Percentiles rank a stretch among this genome's conserved stretches.
Evolutionary conservation across 2,113 vertebrate species (phyloP).

Genomic region (Lathamus discolor): DNA sequence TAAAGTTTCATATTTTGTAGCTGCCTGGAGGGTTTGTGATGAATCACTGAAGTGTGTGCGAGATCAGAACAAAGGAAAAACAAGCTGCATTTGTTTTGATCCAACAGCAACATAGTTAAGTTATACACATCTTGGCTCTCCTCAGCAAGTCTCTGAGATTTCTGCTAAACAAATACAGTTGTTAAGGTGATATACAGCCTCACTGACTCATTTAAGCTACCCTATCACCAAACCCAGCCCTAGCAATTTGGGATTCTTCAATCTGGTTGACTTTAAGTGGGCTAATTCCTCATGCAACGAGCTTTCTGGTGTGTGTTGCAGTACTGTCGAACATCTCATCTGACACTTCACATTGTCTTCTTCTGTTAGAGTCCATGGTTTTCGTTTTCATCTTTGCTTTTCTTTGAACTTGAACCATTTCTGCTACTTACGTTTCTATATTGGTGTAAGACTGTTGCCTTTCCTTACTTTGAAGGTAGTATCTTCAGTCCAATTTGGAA

Average conservation of each 20-base stretch:
- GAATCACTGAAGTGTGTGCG: neutral
- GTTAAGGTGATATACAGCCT: neutral
- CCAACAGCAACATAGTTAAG: neutral
- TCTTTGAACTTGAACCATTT: neutral
- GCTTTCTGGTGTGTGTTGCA: neutral
- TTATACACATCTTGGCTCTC: neutral
- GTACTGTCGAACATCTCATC: neutral
- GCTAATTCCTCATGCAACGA: neutral
- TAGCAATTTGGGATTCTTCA: neutral
- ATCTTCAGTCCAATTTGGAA: neutral
- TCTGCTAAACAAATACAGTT: neutral
- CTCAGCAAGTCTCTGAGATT: neutral
- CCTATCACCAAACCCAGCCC: neutral
- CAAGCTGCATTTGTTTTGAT: neutral
- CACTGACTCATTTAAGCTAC: neutral
- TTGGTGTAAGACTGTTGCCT: neutral
- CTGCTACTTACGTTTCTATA: neutral
- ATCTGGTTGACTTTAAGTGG: neutral
- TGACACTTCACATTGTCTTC: neutral
- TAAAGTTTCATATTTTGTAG: constrained; percentile 10
- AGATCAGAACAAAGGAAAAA: neutral
- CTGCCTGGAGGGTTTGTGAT: neutral
- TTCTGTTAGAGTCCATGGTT: neutral
- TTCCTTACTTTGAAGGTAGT: neutral
- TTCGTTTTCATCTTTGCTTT: neutral